phyloP scores from a whole-genome alignment of 2,797 vertebrate genomes.

The Crocodylus rhombifer region DNA sequence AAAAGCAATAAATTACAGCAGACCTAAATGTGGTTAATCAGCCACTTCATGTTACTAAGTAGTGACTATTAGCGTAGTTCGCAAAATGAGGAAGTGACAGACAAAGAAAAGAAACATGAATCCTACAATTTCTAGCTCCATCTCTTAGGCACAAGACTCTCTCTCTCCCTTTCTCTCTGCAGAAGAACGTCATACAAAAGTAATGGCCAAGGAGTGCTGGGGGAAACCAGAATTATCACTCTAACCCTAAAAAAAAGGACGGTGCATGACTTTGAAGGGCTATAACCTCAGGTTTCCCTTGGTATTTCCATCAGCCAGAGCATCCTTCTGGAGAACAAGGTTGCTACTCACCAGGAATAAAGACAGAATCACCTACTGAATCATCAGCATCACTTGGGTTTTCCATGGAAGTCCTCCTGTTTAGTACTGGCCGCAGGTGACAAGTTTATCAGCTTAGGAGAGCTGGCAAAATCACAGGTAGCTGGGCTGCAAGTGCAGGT shows the following conservation, averaged over 20 bases:
- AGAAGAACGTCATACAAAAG: not conserved
- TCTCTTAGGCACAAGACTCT: not conserved
- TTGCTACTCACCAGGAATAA: not conserved
- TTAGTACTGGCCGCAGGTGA: not conserved
- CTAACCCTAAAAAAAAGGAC: fast-evolving
- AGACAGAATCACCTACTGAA: not conserved
- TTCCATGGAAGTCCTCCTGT: not conserved
- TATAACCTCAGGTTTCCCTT: not conserved
- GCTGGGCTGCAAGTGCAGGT: not conserved
- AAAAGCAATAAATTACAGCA: not conserved
- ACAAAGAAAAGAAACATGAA: not conserved
- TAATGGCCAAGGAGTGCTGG: not conserved
- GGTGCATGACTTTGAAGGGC: fast-evolving
- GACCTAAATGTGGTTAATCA: not conserved
- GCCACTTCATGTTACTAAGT: not conserved
- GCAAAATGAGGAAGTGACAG: not conserved
- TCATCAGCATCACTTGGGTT: not conserved
- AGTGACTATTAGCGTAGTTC: not conserved
- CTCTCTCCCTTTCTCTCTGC: not conserved
- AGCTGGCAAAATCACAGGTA: not conserved
- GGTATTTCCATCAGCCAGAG: not conserved
- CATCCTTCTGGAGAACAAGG: not conserved
- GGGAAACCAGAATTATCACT: fast-evolving
- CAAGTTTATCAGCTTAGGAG: not conserved
- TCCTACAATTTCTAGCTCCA: not conserved